Evolutionary conservation across 2,888 invertebrate species (phyloP).

Genomic region (Stictocephala bisonia): DNA sequence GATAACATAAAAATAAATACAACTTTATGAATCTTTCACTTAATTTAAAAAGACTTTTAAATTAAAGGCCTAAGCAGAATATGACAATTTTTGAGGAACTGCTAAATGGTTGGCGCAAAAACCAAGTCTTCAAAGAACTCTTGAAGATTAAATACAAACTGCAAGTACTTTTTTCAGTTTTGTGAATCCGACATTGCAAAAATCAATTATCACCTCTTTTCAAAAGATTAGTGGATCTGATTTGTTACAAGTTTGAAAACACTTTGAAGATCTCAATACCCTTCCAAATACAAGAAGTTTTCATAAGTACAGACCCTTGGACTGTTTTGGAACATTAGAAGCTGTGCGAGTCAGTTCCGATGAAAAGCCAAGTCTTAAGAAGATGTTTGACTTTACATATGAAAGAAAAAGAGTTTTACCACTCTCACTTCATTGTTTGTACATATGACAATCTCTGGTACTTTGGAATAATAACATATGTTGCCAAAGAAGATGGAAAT

Average conservation of each 20-base stretch:
- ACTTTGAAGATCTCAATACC: constrained; percentile 32
- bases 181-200: constrained; percentile 21
- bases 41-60: constrained; percentile 11
- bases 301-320: constrained; percentile 1
- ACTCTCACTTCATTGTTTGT: constrained; percentile 30
- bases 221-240: constrained; percentile 23
- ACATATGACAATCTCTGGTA: constrained; percentile 35
- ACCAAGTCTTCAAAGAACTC: constrained; percentile 9
- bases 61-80: constrained; percentile 27
- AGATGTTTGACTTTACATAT: constrained; percentile 20
- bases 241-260: constrained; percentile 12
- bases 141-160: constrained; percentile 22
- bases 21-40: constrained; percentile 17
- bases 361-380: constrained; percentile 27
- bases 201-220: constrained; percentile 7
- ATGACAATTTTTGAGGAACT: constrained; percentile 15
- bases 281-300: constrained; percentile 19
- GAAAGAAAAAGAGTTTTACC: constrained; percentile 23
- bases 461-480: constrained; percentile 33
- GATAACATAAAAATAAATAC: not conserved
- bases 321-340: constrained; percentile 36
- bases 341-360: constrained; percentile 16
- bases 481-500: constrained; percentile 37
- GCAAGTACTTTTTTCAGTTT: constrained; percentile 30
- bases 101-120: constrained; percentile 16